Evolutionary conservation across 2,113 vertebrate species (phyloP).

Genomic region (Cynoglossus semilaevis): DNA sequence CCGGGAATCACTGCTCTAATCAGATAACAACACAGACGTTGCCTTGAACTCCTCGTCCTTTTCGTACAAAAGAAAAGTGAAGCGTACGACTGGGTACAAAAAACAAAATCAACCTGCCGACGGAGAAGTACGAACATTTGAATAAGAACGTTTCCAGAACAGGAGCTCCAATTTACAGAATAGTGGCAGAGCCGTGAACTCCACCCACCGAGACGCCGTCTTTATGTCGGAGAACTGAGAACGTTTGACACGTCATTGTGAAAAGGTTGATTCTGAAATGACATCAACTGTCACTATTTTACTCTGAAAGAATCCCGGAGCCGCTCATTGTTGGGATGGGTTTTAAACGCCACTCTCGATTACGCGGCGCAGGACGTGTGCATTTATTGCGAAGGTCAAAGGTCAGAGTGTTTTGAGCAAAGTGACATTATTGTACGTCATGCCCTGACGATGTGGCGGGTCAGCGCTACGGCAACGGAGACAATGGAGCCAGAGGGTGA

Average conservation of each 20-base stretch:
- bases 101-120: slow-evolving; percentile 15
- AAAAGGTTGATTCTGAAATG: not conserved
- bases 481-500: no score
- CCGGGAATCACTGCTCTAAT: no score
- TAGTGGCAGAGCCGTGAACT: not conserved
- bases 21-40: slow-evolving; percentile 6
- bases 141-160: slow-evolving; percentile 3
- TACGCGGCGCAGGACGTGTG: not conserved
- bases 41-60: slow-evolving; percentile 24
- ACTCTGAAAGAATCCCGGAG: not conserved
- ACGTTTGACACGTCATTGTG: not conserved
- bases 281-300: not conserved
- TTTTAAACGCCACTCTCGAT: not conserved
- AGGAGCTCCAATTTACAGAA: not conserved
- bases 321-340: no score
- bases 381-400: not conserved
- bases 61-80: slow-evolving; percentile 14
- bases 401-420: not conserved
- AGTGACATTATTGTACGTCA: not conserved
- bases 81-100: slow-evolving; percentile 11
- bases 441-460: not conserved
- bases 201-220: not conserved
- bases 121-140: slow-evolving; percentile 1
- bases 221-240: not conserved
- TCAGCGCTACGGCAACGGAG: not conserved